Conservation (phyloP, 1,140 invertebrate genomes). For the Pissodes strobi region DNA sequence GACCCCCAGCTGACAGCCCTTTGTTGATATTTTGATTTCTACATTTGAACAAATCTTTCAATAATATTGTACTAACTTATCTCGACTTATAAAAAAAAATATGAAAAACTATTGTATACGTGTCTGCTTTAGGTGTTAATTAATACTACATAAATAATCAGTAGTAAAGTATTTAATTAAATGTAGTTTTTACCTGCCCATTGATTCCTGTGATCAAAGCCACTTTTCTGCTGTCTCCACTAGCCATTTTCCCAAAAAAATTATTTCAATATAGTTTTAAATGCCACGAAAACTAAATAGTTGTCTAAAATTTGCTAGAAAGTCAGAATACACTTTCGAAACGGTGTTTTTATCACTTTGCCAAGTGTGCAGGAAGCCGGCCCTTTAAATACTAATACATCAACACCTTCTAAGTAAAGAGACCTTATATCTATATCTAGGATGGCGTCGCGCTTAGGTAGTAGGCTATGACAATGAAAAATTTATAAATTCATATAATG, state of each 20-base stretch:
- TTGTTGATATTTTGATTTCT: not conserved
- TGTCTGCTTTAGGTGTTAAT: not conserved
- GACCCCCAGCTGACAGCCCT: not conserved
- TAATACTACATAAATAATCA: not conserved
- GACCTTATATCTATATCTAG: too few species aligned
- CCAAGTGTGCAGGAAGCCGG: constrained; percentile 11
- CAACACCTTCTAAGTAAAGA: too few species aligned
- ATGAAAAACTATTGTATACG: not conserved
- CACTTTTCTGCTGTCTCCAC: constrained; percentile 33
- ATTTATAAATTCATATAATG: too few species aligned
- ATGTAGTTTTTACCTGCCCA: constrained; percentile 30
- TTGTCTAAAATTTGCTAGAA: not conserved
- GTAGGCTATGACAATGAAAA: too few species aligned
- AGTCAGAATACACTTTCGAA: not conserved
- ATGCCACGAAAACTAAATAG: constrained; percentile 4
- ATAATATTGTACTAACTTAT: too few species aligned
- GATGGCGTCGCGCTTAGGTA: too few species aligned
- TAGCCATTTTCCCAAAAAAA: constrained; percentile 13
- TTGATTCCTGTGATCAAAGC: constrained; percentile 40
- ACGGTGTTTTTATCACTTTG: constrained; percentile 10
- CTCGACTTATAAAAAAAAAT: too few species aligned
- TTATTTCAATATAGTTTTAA: not conserved
- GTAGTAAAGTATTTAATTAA: not conserved
- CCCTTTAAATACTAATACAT: not conserved
- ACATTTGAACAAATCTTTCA: too few species aligned